These are phyloP conservation scores for Myotis vivesi DNA, from an alignment of 2,797 vertebrate species.

Conservation along the genomic window DNA sequence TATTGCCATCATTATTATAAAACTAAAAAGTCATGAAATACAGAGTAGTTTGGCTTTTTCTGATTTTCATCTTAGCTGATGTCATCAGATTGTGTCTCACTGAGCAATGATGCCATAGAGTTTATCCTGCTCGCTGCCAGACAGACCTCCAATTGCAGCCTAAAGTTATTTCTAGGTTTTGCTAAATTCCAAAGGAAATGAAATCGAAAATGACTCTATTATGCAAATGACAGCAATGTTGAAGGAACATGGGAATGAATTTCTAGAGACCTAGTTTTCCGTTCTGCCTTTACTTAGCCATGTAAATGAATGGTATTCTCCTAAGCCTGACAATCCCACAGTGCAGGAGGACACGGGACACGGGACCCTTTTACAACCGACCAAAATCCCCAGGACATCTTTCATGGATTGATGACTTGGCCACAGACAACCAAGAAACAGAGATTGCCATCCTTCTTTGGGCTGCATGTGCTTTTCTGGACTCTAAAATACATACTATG, in stretches of 20 bases:
- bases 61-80: conserved; percentile 37
- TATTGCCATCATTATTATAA: background rate
- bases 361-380: background rate
- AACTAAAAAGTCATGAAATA: conserved; percentile 35
- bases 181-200: conserved; percentile 53
- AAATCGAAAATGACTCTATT: conserved; percentile 27
- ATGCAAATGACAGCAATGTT: conserved; percentile 36
- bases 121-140: conserved; percentile 19
- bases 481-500: background rate
- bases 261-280: conserved; percentile 11
- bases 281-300: background rate
- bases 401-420: background rate
- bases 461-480: background rate
- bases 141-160: background rate
- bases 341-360: background rate
- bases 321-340: background rate
- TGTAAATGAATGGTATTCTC: background rate
- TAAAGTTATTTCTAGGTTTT: conserved; percentile 49
- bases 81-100: conserved; percentile 16
- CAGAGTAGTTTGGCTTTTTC: background rate
- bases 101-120: background rate
- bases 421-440: background rate
- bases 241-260: background rate
- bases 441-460: background rate
- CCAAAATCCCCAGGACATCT: background rate